Evolutionary conservation across 2,113 vertebrate species (phyloP).

Genomic region (Syrrhaptes paradoxus): DNA sequence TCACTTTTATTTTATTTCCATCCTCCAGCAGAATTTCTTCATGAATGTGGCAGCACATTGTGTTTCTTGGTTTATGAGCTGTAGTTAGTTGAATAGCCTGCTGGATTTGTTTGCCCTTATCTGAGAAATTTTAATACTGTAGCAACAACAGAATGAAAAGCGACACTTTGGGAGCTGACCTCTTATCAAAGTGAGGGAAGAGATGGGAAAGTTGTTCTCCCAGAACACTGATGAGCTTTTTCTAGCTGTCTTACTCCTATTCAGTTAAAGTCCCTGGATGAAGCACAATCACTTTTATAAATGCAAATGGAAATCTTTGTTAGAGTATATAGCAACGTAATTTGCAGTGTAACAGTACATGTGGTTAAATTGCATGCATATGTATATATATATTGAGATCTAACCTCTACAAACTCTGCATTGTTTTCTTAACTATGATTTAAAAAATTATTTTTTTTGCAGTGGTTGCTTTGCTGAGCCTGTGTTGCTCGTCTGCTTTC

Average conservation of each 20-base stretch:
- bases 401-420: neutral
- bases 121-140: neutral
- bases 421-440: neutral
- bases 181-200: neutral
- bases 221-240: neutral
- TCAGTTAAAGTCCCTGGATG: neutral
- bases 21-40: slow-evolving; percentile 48
- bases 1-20: slow-evolving; percentile 59
- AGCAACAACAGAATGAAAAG: neutral
- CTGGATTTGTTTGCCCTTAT: neutral
- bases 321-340: neutral
- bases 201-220: neutral
- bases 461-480: neutral
- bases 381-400: neutral
- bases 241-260: neutral
- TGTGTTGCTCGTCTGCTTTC: neutral
- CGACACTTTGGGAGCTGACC: neutral
- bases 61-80: slow-evolving; percentile 6
- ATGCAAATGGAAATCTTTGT: neutral
- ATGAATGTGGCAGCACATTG: neutral
- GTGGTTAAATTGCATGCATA: neutral
- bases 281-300: neutral
- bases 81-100: neutral
- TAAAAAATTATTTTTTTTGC: neutral
- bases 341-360: neutral